These are phyloP conservation scores for Lucilia sericata DNA, from an alignment of 1,140 invertebrate genomes.

Conservation along the genomic window DNA sequence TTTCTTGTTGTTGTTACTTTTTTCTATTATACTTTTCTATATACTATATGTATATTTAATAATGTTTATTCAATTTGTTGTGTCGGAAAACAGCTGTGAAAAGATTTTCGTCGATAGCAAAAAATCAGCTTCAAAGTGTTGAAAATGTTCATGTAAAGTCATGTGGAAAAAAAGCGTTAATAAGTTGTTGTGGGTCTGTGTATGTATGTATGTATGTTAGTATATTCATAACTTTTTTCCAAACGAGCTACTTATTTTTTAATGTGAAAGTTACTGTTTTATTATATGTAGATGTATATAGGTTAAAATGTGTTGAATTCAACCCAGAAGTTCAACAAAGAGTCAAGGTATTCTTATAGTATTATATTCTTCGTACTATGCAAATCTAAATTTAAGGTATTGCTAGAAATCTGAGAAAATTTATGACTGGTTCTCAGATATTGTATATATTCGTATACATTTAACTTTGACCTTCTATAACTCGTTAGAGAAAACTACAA, in stretches of 20 bases:
- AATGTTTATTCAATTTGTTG: conserved; percentile 3
- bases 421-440: no score
- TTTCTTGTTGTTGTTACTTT: neutral
- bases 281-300: neutral
- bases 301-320: neutral
- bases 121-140: neutral
- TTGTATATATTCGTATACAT: no score
- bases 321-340: no score
- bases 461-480: no score
- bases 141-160: conserved; percentile 24
- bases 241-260: neutral
- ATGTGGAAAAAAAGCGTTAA: conserved; percentile 29
- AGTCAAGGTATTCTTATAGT: no score
- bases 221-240: neutral
- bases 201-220: neutral
- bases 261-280: conserved; percentile 1
- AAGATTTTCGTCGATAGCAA: neutral
- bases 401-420: no score
- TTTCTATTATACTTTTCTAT: neutral
- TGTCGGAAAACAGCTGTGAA: neutral
- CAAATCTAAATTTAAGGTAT: no score
- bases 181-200: neutral
- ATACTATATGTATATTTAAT: neutral
- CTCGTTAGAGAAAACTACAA: no score
- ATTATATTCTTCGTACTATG: no score